Conservation (phyloP, 2,888 invertebrate genomes). For the Dusona sp. region DNA sequence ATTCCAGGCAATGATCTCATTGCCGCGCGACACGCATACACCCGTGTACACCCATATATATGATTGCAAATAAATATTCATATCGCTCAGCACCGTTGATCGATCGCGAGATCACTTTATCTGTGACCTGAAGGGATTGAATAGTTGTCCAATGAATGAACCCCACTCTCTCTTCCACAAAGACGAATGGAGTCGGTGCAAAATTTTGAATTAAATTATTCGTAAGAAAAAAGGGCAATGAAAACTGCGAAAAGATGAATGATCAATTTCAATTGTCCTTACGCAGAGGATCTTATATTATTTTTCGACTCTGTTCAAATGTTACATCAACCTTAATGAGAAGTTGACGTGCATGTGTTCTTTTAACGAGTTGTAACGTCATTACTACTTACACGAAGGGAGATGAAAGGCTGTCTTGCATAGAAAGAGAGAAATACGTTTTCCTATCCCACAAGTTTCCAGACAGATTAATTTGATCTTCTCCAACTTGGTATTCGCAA, state of each 20-base stretch:
- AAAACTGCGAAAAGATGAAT: background rate
- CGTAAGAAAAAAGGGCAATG: background rate
- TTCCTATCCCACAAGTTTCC: conserved; percentile 37
- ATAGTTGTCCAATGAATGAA: conserved; percentile 31
- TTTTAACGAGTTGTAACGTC: conserved; percentile 24
- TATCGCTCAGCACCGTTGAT: conserved; percentile 22
- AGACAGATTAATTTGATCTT: conserved; percentile 60
- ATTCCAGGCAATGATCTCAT: conserved; percentile 84
- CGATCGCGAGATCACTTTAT: conserved; percentile 58
- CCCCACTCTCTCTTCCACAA: background rate
- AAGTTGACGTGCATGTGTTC: conserved; percentile 42
- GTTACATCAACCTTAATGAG: background rate
- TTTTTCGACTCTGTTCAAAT: background rate
- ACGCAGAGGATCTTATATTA: background rate
- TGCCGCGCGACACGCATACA: conserved; percentile 70
- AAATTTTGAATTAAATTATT: background rate
- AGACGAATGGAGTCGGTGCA: background rate
- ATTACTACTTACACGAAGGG: conserved; percentile 6
- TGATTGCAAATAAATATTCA: background rate
- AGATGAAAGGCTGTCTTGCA: conserved; percentile 53
- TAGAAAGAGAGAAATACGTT: conserved; percentile 20
- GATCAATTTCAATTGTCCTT: background rate
- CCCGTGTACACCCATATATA: background rate
- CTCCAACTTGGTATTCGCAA: conserved; percentile 39
- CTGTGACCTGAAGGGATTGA: conserved; percentile 60